Evolutionary conservation across 2,888 invertebrate species (phyloP).

Genomic region (Heliconius sara): DNA sequence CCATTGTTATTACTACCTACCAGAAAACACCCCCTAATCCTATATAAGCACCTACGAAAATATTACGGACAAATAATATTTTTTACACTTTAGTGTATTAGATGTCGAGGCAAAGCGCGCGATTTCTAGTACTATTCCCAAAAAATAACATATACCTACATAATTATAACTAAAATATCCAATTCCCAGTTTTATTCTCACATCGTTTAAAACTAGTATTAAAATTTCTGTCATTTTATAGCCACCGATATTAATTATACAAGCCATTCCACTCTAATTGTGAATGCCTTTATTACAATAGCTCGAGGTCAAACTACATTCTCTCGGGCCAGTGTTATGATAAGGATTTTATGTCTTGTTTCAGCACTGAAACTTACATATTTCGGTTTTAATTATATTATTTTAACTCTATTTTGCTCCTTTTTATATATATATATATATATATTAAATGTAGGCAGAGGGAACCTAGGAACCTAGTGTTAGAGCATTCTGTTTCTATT

Average conservation of each 20-base stretch:
- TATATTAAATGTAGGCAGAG: no score
- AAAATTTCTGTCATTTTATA: constrained; percentile 20
- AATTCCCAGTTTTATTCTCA: constrained; percentile 3
- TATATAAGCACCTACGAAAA: no score
- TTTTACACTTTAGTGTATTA: no score
- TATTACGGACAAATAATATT: no score
- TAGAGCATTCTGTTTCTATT: no score
- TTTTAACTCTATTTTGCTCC: background rate
- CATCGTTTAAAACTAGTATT: constrained; percentile 5
- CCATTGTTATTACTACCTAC: rapidly evolving
- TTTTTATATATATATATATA: background rate
- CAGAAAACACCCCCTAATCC: no score
- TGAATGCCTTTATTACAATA: constrained; percentile 27
- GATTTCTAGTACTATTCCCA: no score
- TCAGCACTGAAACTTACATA: background rate
- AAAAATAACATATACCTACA: background rate
- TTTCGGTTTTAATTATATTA: background rate
- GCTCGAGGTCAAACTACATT: constrained; percentile 26
- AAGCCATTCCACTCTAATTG: constrained; percentile 28
- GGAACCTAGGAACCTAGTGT: no score
- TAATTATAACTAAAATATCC: background rate
- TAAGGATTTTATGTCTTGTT: constrained; percentile 20
- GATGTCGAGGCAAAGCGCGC: no score
- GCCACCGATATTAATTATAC: constrained; percentile 21
- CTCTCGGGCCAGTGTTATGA: constrained; percentile 3